These are phyloP conservation scores for Sialis lutaria DNA, from an alignment of 2,888 invertebrate genomes.

Conservation along the genomic window DNA sequence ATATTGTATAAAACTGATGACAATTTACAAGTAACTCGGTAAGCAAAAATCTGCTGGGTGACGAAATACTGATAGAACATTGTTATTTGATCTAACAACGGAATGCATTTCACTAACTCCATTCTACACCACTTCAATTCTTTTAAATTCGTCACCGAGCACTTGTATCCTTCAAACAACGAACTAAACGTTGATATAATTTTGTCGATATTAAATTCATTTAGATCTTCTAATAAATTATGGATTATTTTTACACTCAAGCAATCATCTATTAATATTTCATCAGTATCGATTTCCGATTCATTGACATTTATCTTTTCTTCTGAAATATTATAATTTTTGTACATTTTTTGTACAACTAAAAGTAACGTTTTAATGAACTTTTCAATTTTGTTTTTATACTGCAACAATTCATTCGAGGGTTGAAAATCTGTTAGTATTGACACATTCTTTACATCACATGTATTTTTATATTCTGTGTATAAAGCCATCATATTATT, in stretches of 20 bases:
- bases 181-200: conserved; percentile 18
- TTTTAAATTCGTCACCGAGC: neutral
- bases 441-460: no score
- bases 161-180: neutral
- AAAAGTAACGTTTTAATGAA: conserved; percentile 25
- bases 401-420: neutral
- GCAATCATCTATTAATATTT: conserved; percentile 39
- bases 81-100: conserved; percentile 61
- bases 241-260: conserved; percentile 47
- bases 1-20: conserved; percentile 64
- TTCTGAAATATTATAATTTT: conserved; percentile 24
- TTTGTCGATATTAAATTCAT: conserved; percentile 33
- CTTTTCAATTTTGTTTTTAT: conserved; percentile 8
- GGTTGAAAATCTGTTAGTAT: no score
- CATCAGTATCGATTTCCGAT: conserved; percentile 23
- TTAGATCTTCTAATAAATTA: conserved; percentile 41
- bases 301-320: neutral
- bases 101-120: conserved; percentile 24
- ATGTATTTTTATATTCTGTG: neutral
- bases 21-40: conserved; percentile 68
- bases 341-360: conserved; percentile 39
- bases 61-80: conserved; percentile 63
- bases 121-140: neutral
- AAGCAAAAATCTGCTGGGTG: conserved; percentile 58
- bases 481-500: neutral